Evolutionary conservation across 2,888 invertebrate genomes (phyloP).

Genomic region (Synanthedon myopaeformis): DNA sequence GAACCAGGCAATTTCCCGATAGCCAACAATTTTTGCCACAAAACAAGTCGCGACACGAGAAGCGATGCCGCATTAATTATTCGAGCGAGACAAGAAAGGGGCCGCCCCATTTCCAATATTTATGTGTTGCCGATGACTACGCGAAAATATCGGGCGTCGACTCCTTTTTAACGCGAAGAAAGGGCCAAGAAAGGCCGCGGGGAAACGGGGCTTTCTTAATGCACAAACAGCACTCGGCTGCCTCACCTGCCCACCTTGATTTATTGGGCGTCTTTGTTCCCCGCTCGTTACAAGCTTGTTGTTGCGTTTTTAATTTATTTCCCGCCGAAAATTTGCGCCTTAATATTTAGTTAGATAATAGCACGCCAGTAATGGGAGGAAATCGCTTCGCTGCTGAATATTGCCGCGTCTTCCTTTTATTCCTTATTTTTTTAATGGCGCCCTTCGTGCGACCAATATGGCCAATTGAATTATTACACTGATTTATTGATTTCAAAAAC

Average conservation of each 20-base stretch:
- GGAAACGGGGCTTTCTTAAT: constrained; percentile 65
- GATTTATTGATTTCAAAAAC: too few relatives aligned
- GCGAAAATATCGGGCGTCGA: constrained; percentile 66
- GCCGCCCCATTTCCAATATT: constrained; percentile 69
- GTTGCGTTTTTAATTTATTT: constrained; percentile 71
- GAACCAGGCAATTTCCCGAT: constrained; percentile 11
- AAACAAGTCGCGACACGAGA: constrained; percentile 58
- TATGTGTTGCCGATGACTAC: constrained; percentile 71
- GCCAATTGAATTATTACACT: neutral
- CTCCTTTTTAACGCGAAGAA: constrained; percentile 69
- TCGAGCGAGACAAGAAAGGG: constrained; percentile 66
- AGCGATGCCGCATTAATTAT: constrained; percentile 65
- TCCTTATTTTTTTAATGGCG: neutral
- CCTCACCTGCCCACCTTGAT: constrained; percentile 64
- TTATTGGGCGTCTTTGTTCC: constrained; percentile 67
- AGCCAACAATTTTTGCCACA: constrained; percentile 54
- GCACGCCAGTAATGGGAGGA: constrained; percentile 25
- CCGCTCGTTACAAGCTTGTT: constrained; percentile 65
- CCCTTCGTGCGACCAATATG: neutral
- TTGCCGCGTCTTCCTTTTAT: neutral
- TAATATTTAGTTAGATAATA: constrained; percentile 63
- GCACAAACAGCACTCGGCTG: constrained; percentile 62
- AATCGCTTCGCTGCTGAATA: constrained; percentile 13
- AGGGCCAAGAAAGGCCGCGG: constrained; percentile 63
- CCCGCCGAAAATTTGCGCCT: constrained; percentile 54